Evolutionary conservation across 2,888 invertebrate genomes (phyloP), one percentile per base, ranked within the genome.

Genomic region (Rhorus exstirpatorius): DNA sequence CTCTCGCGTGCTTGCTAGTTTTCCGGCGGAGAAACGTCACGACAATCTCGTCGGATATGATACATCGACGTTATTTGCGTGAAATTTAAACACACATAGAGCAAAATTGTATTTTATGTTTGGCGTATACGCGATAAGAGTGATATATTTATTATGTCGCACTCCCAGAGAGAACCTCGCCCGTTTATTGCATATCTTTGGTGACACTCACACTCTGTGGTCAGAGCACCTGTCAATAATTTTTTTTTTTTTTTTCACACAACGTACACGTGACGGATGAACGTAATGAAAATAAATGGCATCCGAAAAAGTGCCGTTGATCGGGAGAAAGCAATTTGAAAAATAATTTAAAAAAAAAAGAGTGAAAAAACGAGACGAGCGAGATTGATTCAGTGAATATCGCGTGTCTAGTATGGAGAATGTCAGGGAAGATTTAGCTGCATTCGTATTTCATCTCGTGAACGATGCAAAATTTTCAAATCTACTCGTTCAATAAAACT

Each of bases 101-200:
- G 51, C 31, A 70, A 79, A 82, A 82, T 82, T 75, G 79, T 58
- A 63, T 67, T 75, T 70, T 55, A 55, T 61, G 55, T 46, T 61
- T 26, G 26, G 26, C 26, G 35, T 38, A 41, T 8, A 17, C 41
- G 35, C 38, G 24, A 19, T 8, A 8, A 53, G 14, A 51, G 46
- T 26, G 46, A 60, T 35, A 35, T 41, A 58, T 1, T 26, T 44
- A 51, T 24, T n/a, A 19, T 19, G 10, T 26, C 12, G 14, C 63
- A 44, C 63, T 44, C n/a, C 24, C 35, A 24, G 35, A 17, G 44
- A 61, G 12, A 53, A 21, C 7, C 2, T 49, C n/a, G n/a, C 63
- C 24, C 17, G 44, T 72, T 61, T 44, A 61, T 55, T 55, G 53
- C 19, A 46, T 53, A 53, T 55, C 53, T 63, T 58, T 31, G 31